These are phyloP conservation scores for Trissolcus basalis DNA, from an alignment of 1,140 invertebrate genomes.

Conservation along the genomic window DNA sequence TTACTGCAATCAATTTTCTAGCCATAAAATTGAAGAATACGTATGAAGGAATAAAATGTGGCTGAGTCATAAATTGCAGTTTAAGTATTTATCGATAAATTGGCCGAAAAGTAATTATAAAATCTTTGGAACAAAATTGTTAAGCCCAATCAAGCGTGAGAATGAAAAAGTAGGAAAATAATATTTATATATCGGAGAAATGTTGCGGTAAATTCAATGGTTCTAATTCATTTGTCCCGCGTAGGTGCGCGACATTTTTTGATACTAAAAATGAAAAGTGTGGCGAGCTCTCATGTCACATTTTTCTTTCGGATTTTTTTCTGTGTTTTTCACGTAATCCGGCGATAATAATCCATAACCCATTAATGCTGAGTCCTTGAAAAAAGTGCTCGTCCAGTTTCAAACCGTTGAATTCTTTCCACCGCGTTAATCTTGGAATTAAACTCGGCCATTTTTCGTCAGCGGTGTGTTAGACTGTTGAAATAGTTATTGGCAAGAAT, in stretches of 20 bases:
- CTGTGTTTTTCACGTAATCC: slow-evolving; percentile 46
- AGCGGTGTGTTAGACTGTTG: slow-evolving; percentile 13
- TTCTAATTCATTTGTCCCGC: slow-evolving; percentile 51
- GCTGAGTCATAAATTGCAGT: too few relatives aligned
- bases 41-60: too few relatives aligned
- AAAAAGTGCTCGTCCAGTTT: slow-evolving; percentile 38
- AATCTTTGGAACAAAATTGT: too few relatives aligned
- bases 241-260: slow-evolving; percentile 36
- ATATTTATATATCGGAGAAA: slow-evolving; percentile 20
- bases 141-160: slow-evolving; percentile 26
- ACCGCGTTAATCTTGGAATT: slow-evolving; percentile 54
- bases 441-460: slow-evolving; percentile 30
- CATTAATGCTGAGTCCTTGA: slow-evolving; percentile 50
- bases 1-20: too few relatives aligned
- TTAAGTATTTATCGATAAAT: too few relatives aligned
- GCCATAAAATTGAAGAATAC: too few relatives aligned
- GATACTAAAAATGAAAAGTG: slow-evolving; percentile 56
- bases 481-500: slow-evolving; percentile 32
- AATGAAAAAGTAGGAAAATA: slow-evolving; percentile 20
- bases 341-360: slow-evolving; percentile 60
- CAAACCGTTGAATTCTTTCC: slow-evolving; percentile 36
- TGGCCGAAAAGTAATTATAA: too few relatives aligned
- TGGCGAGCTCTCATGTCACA: slow-evolving; percentile 41
- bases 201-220: slow-evolving; percentile 25
- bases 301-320: slow-evolving; percentile 35